A percentile compares a stretch with the other conserved stretches of the same genome.
phyloP scores from a whole-genome alignment of 2,797 vertebrate genomes.

The Crocidura indochinensis region DNA sequence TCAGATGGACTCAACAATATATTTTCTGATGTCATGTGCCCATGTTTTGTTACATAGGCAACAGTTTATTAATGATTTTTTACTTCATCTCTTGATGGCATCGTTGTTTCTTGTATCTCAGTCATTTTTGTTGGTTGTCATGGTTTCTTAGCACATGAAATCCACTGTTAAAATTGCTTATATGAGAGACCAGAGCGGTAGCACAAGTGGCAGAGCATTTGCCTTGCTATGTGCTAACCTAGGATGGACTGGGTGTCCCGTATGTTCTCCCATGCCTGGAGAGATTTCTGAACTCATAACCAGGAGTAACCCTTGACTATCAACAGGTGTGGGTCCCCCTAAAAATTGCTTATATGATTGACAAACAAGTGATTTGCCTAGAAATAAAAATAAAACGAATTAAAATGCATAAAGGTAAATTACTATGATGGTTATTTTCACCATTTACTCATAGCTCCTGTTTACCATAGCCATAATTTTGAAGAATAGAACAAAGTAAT shows the following conservation, averaged over 20 bases:
- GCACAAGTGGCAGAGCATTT: no score
- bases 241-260: no score
- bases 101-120: not conserved
- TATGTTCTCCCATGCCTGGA: no score
- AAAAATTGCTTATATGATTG: no score
- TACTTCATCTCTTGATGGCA: not conserved
- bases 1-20: not conserved
- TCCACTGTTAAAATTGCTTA: not conserved
- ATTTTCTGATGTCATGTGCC: not conserved
- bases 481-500: not conserved
- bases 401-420: not conserved
- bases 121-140: not conserved
- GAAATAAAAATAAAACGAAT: not conserved
- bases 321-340: no score
- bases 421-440: not conserved
- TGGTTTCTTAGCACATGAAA: not conserved
- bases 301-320: no score
- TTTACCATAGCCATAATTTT: not conserved
- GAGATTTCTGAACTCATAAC: no score
- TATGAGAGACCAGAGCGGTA: no score
- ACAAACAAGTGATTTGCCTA: no score
- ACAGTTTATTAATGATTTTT: not conserved
- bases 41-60: not conserved
- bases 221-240: no score
- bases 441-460: not conserved